Base-by-base conservation (phyloP, 2,113 vertebrate species). In the Tretioscincus oriximinensis region DNA sequence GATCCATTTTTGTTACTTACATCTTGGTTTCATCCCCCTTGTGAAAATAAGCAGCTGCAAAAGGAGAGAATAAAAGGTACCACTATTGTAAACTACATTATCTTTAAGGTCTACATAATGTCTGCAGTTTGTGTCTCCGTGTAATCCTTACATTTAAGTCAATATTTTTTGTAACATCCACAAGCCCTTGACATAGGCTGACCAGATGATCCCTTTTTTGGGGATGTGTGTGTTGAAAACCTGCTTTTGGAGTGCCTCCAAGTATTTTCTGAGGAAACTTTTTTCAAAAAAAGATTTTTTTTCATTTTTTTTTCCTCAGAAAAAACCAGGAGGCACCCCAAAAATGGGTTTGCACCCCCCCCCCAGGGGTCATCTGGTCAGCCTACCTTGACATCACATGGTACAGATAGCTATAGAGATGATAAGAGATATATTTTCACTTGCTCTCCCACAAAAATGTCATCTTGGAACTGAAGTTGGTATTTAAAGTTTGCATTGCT, bases 401-500 rank as follows among this genome's bases (percentile, higher is more conserved):
- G n/a, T 72, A 73, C 28, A 76, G 47, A 88, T 51, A 51, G 49
- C 14, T 58, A 86, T 47, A 80, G 28, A 84, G 31, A 83, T 73
- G 35, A 41, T 41, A 41, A 90, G 87, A 84, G 5, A 58, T 7
- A 83, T 51, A 87, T 91, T 90, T 90, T 83, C 78, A 66, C 88
- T 85, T 87, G 26, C 74, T 73, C 77, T 90, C 87, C 89, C 83
- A 90, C 80, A 88, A 79, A 90, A 84, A 35, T 18, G 81, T 63
- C 76, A 88, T 89, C 87, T 73, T 91, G 26, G 77, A 35, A 84
- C 72, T 77, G 12, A 20, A 80, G 41, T 64, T 80, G 1, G 69
- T 78, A 90, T 87, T 85, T 73, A 31, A 81, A 86, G 64, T 90
- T 90, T 91, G 82, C 81, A 67, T 69, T 88, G 16, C 82, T 86